Percentiles rank a stretch among this genome's conserved stretches.
Conservation (phyloP, 1,140 invertebrate species). For the Ceratosolen solmsi region DNA sequence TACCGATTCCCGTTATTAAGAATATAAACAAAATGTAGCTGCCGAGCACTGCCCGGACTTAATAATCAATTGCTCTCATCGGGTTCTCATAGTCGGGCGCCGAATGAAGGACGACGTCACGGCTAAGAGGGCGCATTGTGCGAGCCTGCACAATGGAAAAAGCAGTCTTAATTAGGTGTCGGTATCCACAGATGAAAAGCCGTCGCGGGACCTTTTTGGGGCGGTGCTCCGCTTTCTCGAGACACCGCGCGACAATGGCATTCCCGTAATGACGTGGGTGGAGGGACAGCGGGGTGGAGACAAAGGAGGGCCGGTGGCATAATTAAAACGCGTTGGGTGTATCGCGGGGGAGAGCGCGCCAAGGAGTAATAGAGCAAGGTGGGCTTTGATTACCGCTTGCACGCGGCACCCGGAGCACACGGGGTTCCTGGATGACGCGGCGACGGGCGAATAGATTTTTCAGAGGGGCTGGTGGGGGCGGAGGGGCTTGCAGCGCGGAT, state of each 20-base stretch:
- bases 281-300: conserved; percentile 56
- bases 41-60: too few relatives aligned
- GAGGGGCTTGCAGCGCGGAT: too few relatives aligned
- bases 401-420: background rate
- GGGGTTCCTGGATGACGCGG: too few relatives aligned
- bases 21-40: too few relatives aligned
- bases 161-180: conserved; percentile 46
- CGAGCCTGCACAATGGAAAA: background rate
- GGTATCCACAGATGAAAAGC: conserved; percentile 37
- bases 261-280: conserved; percentile 57
- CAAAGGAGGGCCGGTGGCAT: conserved; percentile 63
- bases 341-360: conserved; percentile 38
- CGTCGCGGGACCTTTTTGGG: background rate
- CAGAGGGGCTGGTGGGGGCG: too few relatives aligned
- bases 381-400: conserved; percentile 62
- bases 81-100: background rate
- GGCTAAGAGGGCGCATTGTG: background rate
- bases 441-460: too few relatives aligned
- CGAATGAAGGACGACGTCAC: background rate
- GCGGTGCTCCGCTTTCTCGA: background rate
- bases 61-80: background rate
- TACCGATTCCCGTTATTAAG: too few relatives aligned
- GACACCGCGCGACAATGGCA: conserved; percentile 32
- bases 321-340: conserved; percentile 69
- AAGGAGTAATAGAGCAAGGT: conserved; percentile 50